Base-by-base conservation (phyloP, 2,888 invertebrate genomes). In the Mythimna ferrago region DNA sequence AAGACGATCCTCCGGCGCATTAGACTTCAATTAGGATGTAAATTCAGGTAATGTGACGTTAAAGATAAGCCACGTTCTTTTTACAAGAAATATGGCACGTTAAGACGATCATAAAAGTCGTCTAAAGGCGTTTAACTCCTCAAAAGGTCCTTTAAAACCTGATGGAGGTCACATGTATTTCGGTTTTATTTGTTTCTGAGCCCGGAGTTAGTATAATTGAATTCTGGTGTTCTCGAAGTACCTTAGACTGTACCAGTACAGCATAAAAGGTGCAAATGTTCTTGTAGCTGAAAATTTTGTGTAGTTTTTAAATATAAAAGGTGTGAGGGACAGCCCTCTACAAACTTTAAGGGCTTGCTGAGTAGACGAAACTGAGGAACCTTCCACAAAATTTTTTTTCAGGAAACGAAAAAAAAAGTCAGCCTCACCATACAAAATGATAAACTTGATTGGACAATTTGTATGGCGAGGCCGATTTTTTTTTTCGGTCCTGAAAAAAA, bases 51-150 rank as follows among this genome's bases (percentile, higher is more conserved):
- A 76, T 71, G 63, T 67, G 58, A 63, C 61, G 44, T 72, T 26
- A 3, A 53, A 70, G 32, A 64, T 70, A 70, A 54, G 62, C 19
- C 21, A 6, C 10, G 41, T 75, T 61, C 60, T 64, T 67, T 80
- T 44, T 38, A 14, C 11, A 67, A 67, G 44, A 76, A 64, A 83
- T 80, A 80, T 80, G 41, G 48, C 71, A 53, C 70, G 62, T 73
- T 66, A 75, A 60, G 64, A 35, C 48, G 73, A 64, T 71, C 60
- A 65, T 81, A 78, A 83, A 83, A 75, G 21, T 70, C 69, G 10
- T 56, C 10, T 71, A 57, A 63, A 61, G 60, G 57, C 71, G 57
- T 65, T 73, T 63, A 71, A 68, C 58, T 64, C 58, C 48, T 71
- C 65, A 48, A 79, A 84, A 66, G 58, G 69, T 48, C 63, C 58